These are phyloP conservation scores for Erebia aethiops DNA, from an alignment of 2,888 invertebrate species.

Conservation along the genomic window DNA sequence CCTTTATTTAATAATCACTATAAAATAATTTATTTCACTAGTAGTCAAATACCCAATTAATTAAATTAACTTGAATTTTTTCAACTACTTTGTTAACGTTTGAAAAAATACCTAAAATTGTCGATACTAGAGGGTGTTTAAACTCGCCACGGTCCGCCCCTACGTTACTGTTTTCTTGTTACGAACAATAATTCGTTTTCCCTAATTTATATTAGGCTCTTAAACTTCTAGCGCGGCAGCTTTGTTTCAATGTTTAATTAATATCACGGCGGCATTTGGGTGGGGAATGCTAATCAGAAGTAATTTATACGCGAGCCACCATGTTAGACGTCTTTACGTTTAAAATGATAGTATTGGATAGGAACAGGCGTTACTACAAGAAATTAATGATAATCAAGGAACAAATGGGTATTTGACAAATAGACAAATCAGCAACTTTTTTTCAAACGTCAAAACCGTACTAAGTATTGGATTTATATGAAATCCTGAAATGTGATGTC, in stretches of 20 bases:
- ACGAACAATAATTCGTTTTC: conserved; percentile 64
- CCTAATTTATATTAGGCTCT: conserved; percentile 65
- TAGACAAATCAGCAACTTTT: too few relatives aligned
- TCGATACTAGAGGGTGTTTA: background rate
- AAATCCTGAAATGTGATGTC: too few relatives aligned
- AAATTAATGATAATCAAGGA: too few relatives aligned
- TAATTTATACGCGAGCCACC: conserved; percentile 22
- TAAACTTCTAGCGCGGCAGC: conserved; percentile 59
- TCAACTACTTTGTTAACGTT: background rate
- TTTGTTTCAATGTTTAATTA: conserved; percentile 62
- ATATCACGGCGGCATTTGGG: conserved; percentile 42
- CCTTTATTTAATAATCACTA: too few relatives aligned
- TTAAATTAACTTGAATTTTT: background rate
- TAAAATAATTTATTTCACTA: too few relatives aligned
- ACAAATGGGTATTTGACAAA: too few relatives aligned
- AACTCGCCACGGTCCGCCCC: conserved; percentile 30
- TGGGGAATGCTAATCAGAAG: conserved; percentile 31
- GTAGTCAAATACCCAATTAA: too few relatives aligned
- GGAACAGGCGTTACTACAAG: too few relatives aligned
- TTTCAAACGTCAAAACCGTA: too few relatives aligned
- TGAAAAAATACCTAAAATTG: background rate
- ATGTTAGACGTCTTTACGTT: background rate
- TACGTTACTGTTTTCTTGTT: conserved; percentile 59
- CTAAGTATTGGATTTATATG: too few relatives aligned
- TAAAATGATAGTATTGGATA: too few relatives aligned